Evolutionary conservation across 2,888 invertebrate genomes (phyloP), one percentile per base, ranked within the genome.

Genomic region (Helleia helle): DNA sequence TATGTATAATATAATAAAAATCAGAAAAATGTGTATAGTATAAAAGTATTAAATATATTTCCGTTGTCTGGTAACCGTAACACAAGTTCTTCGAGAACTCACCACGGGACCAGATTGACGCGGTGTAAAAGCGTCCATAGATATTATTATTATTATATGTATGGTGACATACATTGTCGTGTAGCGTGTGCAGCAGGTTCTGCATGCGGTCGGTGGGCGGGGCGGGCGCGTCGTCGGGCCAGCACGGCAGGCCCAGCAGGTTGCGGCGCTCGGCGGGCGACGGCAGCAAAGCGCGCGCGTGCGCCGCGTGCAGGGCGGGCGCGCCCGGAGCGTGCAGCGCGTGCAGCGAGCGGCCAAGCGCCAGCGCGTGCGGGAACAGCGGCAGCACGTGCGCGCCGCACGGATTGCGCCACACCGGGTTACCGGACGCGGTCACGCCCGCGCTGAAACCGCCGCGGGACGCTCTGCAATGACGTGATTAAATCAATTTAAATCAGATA

Each of bases 321-420:
- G 90, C 89, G 26, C 88, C 88, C 1, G 91, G 90, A 36, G 89
- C 89, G 74, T 93, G 95, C 50, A 96, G 76, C 57, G 90, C 91
- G 77, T 96, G 95, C 53, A 95, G 88, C 15, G 93, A 89, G 50
- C 93, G 89, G 43, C 92, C 86, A n/a, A 96, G 83, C 1, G 90
- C 87, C 29, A 96, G 87, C 27, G 96, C 88, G 51, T 92, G 91
- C 6, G 94, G 93, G 50, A 96, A 76, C 42, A 95, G 80, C 1
- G 93, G 93, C 49, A 93, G 88, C 50, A 96, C 89, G 69, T 95
- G 94, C 12, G 90, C 88, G 0, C 93, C 91, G 41, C 94, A 93
- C 12, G 96, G 96, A 86, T 95, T 96, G 47, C 95, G 89, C 75
- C 93, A 93, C 2, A 93, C 87, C 0, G 93, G 92, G 76, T 92